These are phyloP conservation scores for Cantharis rufa DNA, from an alignment of 2,888 invertebrate genomes.

Conservation along the genomic window DNA sequence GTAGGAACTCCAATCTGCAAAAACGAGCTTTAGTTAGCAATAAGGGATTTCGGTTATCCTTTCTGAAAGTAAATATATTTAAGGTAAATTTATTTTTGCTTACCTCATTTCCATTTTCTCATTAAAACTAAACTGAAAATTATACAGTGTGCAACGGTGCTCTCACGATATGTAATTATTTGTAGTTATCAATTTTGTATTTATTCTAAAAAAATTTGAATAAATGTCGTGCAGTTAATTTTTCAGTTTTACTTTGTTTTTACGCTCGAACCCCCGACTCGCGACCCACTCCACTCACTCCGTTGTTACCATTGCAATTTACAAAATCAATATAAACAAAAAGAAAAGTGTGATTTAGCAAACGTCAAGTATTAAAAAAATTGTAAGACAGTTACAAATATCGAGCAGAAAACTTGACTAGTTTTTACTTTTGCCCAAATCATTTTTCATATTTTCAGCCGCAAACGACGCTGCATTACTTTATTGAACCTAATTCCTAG, in stretches of 20 bases:
- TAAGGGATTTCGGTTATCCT: constrained; percentile 17
- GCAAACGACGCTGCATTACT: background rate
- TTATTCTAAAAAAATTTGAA: background rate
- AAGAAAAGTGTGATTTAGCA: background rate
- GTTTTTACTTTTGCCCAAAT: background rate
- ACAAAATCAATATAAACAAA: background rate
- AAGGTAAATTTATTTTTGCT: constrained; percentile 18
- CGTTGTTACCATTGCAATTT: background rate
- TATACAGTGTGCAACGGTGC: constrained; percentile 5
- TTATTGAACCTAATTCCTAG: background rate
- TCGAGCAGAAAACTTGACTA: background rate
- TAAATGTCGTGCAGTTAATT: background rate
- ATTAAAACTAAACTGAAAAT: constrained; percentile 7
- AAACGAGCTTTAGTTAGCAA: constrained; percentile 17
- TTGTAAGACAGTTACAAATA: background rate
- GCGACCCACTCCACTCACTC: background rate
- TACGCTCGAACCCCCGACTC: background rate
- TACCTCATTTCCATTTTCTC: constrained; percentile 11
- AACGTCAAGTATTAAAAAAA: background rate
- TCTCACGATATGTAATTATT: background rate
- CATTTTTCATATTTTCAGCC: background rate
- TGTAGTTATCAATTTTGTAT: background rate
- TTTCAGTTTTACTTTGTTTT: background rate
- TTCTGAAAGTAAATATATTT: constrained; percentile 16
- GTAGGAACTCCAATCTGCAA: constrained; percentile 13